phyloP scores from a whole-genome alignment of 2,113 vertebrate genomes.

The Lepidothrix coronata region DNA sequence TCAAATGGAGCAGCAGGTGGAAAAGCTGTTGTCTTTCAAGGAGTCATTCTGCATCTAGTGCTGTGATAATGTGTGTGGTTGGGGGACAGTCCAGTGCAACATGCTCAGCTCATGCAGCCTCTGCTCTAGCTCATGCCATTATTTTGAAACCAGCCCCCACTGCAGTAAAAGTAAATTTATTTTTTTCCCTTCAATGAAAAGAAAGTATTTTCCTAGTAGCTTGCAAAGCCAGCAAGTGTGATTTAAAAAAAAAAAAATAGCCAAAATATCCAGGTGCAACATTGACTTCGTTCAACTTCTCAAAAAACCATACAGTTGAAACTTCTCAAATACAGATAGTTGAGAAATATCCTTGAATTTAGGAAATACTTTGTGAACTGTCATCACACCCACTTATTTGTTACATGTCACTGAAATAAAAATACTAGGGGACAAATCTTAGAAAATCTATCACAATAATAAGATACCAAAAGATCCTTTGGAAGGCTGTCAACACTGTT shows the following conservation, averaged over 20 bases:
- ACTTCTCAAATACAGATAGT: background rate
- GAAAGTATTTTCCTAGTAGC: background rate
- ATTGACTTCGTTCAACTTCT: background rate
- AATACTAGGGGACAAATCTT: background rate
- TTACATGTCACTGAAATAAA: background rate
- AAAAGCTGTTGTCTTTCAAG: background rate
- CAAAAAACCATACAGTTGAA: background rate
- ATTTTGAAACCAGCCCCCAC: background rate
- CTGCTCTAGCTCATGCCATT: background rate
- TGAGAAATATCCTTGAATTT: background rate
- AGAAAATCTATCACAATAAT: background rate
- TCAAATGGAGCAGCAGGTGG: background rate
- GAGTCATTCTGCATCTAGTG: background rate
- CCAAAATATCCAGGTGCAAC: fast-evolving
- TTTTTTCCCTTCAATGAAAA: background rate
- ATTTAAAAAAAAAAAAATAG: background rate
- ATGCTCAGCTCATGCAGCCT: background rate
- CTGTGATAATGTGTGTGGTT: background rate
- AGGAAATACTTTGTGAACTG: background rate
- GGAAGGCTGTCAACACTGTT: background rate
- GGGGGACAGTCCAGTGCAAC: background rate
- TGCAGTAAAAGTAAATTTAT: background rate
- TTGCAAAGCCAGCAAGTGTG: background rate
- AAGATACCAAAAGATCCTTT: background rate
- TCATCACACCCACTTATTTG: background rate